Base-by-base conservation (phyloP, 2,113 vertebrate genomes). In the Motacilla alba region DNA sequence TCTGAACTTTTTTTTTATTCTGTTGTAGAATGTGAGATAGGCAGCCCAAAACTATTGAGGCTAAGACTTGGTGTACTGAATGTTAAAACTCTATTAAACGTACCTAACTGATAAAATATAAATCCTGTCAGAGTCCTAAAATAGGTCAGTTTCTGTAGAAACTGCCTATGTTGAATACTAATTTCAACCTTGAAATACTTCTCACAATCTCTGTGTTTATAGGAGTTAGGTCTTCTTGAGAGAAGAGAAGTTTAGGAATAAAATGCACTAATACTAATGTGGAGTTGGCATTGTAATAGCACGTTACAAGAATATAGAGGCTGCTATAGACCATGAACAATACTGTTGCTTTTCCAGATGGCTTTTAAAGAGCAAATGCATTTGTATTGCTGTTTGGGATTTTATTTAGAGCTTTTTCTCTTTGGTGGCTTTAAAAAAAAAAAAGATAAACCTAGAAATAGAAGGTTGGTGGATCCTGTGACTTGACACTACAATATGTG, bases 261-360 rank as follows among this genome's bases (percentile, higher is more conserved):
- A 83, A 94, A 64, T 67, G 22, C 43, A 49, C 39, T 77, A 19
- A 44, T 58, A n/a, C 13, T 56, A 2, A 35, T 46, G 68, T 83
- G 47, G 35, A 77, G 27, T 59, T 82, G 76, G 39, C 77, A 80
- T 81, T 95, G 85, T 64, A 74, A 76, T 81, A 79, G 83, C 44
- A 73, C 53, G 21, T 90, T 64, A 47, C 68, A 85, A 63, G 84
- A 83, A 95, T 83, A 52, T 90, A 90, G 82, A 74, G 60, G 70
- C 75, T 96, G 64, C 83, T 89, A 27, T 73, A 84, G 83, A 91
- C 39, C 46, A 23, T 76, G 86, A 94, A 96, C 87, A 96, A 78
- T 93, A 53, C 73, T 92, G 79, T 95, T 97, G 63, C 55, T 90
- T 96, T 97, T 97, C 94, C 80, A 96, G 96, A 88, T 93, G 83